These are phyloP conservation scores for Idris sp. DNA, from an alignment of 1,140 invertebrate genomes.

Conservation along the genomic window DNA sequence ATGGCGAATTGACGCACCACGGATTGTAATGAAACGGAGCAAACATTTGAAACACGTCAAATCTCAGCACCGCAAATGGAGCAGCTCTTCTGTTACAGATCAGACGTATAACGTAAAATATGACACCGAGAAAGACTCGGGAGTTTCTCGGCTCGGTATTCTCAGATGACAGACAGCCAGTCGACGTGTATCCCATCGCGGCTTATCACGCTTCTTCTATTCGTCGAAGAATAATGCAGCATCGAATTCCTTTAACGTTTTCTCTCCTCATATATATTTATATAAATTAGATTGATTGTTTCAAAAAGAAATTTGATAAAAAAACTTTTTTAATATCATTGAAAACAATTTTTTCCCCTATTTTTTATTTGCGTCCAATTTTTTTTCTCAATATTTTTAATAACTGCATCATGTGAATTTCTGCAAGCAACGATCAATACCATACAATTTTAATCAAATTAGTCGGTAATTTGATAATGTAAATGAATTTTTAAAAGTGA, in stretches of 20 bases:
- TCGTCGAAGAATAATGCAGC: constrained; percentile 48
- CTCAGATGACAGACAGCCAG: constrained; percentile 56
- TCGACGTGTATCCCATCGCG: constrained; percentile 48
- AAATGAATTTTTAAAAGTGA: constrained; percentile 53
- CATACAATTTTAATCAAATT: constrained; percentile 33
- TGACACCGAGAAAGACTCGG: constrained; percentile 52
- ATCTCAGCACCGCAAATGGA: constrained; percentile 29
- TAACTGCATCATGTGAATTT: constrained; percentile 13
- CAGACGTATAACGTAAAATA: constrained; percentile 46
- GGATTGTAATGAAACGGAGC: constrained; percentile 41
- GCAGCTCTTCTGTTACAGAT: constrained; percentile 50
- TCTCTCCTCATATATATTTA: too few species aligned
- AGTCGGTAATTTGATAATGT: constrained; percentile 46
- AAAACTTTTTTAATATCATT: too few species aligned
- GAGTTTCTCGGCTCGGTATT: constrained; percentile 45
- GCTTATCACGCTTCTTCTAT: constrained; percentile 47
- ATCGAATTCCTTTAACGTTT: constrained; percentile 51
- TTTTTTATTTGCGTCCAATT: constrained; percentile 2
- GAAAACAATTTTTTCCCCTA: neutral
- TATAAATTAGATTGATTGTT: constrained; percentile 28
- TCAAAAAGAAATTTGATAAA: neutral
- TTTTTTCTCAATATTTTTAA: constrained; percentile 4
- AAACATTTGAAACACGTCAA: constrained; percentile 37
- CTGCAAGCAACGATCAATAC: constrained; percentile 12
- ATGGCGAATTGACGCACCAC: constrained; percentile 33